Conservation (phyloP, 2,797 vertebrate species). For the Caiman crocodilus region DNA sequence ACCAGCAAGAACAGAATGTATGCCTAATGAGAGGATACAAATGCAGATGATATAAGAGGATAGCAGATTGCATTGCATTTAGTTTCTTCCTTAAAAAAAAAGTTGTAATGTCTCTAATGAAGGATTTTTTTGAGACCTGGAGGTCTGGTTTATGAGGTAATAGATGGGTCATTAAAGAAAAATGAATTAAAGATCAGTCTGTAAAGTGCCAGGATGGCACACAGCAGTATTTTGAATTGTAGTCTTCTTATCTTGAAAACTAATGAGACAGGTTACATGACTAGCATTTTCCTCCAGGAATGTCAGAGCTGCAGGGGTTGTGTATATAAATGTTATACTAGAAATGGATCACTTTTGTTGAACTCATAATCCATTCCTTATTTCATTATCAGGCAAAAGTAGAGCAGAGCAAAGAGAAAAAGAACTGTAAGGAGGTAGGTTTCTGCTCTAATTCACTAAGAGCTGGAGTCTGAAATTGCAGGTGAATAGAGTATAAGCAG, state of each 20-base stretch:
- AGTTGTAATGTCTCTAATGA: neutral
- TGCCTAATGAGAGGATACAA: neutral
- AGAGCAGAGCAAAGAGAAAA: neutral
- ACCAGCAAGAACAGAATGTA: neutral
- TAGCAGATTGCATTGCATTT: neutral
- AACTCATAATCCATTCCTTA: slow-evolving; percentile 20
- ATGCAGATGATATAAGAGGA: neutral
- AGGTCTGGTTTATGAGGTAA: slow-evolving; percentile 27
- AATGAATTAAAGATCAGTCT: slow-evolving; percentile 45
- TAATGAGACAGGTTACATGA: slow-evolving; percentile 1
- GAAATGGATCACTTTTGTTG: slow-evolving; percentile 13
- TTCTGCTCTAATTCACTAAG: neutral
- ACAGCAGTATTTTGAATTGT: slow-evolving; percentile 29
- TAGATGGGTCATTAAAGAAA: slow-evolving; percentile 23
- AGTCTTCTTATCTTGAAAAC: neutral
- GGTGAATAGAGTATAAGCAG: neutral
- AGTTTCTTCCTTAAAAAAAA: neutral
- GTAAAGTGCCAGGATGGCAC: neutral
- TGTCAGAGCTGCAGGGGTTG: neutral
- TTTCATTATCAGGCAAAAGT: slow-evolving; percentile 11
- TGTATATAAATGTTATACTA: neutral
- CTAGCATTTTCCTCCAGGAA: neutral
- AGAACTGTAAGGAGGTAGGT: neutral
- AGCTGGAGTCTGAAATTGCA: neutral
- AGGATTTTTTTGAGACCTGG: neutral